phyloP scores from a whole-genome alignment of 2,797 vertebrate genomes.

The Alca torda region DNA sequence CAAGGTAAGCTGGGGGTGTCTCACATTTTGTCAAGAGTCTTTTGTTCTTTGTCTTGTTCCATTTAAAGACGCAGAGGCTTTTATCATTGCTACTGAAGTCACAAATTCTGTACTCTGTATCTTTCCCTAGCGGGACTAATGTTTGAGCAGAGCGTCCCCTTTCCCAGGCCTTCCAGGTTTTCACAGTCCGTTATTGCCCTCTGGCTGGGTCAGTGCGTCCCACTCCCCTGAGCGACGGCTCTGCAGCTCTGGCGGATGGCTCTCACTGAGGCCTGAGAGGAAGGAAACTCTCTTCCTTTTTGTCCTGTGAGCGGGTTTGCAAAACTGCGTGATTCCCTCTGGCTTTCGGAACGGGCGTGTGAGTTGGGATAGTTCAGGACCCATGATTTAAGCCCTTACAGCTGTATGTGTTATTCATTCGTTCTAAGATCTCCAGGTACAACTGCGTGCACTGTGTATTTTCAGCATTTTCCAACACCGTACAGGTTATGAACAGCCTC shows the following conservation, averaged over 20 bases:
- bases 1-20: conserved; percentile 73
- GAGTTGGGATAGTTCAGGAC: neutral
- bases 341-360: neutral
- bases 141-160: neutral
- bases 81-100: neutral
- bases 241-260: neutral
- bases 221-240: neutral
- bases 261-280: neutral
- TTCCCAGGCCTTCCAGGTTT: neutral
- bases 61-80: neutral
- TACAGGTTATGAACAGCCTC: neutral
- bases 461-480: neutral
- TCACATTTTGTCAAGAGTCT: fast-evolving
- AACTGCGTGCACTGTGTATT: fast-evolving
- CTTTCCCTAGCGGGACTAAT: neutral
- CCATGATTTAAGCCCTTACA: neutral
- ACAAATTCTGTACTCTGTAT: fast-evolving
- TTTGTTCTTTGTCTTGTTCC: neutral
- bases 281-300: neutral
- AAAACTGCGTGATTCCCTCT: neutral
- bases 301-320: neutral
- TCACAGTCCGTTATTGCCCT: fast-evolving
- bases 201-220: neutral
- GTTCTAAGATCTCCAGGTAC: neutral
- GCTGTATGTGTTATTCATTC: neutral